Conservation (phyloP, 2,113 vertebrate species). For the Delphinapterus leucas region DNA sequence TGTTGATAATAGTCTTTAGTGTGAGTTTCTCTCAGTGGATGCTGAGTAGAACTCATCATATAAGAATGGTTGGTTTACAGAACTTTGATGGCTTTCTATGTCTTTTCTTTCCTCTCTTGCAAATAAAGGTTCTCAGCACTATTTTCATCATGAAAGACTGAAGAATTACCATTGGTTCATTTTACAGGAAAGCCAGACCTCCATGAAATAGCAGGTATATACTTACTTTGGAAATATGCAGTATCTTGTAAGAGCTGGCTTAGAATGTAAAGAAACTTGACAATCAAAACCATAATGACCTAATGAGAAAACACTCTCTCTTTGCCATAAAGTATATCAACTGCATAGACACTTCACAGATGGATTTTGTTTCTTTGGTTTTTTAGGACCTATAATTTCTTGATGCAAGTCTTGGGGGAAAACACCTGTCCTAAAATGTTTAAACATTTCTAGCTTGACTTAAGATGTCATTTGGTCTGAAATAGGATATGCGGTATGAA, state of each 20-base stretch:
- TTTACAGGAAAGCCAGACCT: not conserved
- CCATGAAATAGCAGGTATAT: not conserved
- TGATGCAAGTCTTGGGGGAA: not conserved
- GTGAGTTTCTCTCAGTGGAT: not conserved
- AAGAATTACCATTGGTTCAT: not conserved
- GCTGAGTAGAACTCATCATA: not conserved
- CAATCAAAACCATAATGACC: not conserved
- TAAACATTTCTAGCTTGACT: not conserved
- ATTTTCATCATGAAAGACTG: not conserved
- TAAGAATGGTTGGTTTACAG: not conserved
- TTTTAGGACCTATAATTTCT: constrained; percentile 20
- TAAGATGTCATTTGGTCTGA: constrained; percentile 9
- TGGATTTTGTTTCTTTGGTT: not conserved
- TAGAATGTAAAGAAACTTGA: not conserved
- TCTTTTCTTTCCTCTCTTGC: not conserved
- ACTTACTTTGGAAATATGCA: not conserved
- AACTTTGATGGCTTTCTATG: not conserved
- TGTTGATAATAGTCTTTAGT: not conserved
- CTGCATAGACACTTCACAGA: not conserved
- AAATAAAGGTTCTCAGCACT: not conserved
- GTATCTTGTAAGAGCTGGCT: not conserved
- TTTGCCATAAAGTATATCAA: not conserved
- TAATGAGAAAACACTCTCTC: not conserved
- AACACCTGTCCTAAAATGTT: not conserved
- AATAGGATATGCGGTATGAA: not conserved